Percentiles rank a stretch among this genome's conserved stretches.
phyloP scores from a whole-genome alignment of 2,113 vertebrate species.

The Chrysochloris asiatica region DNA sequence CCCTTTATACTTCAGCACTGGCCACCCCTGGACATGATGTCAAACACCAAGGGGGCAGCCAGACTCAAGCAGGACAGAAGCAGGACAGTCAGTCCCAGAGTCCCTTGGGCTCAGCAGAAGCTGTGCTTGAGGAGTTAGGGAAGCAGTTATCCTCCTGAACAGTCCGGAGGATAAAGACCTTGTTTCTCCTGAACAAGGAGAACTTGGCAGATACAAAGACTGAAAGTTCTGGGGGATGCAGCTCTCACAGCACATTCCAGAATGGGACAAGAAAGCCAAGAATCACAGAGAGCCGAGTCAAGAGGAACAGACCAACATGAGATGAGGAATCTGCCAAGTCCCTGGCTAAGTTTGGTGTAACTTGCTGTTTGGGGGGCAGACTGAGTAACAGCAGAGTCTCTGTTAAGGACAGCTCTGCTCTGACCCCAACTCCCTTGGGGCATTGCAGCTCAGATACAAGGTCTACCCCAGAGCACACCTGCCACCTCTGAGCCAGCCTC shows the following conservation, averaged over 20 bases:
- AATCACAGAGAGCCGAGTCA: too few species aligned
- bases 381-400: too few species aligned
- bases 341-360: too few species aligned
- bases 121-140: not conserved
- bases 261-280: too few species aligned
- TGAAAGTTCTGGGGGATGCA: not conserved
- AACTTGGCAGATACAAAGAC: not conserved
- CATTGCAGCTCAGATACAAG: too few species aligned
- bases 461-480: too few species aligned
- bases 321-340: not conserved
- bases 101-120: not conserved
- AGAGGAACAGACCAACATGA: not conserved
- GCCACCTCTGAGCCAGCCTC: too few species aligned
- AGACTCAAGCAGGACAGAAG: not conserved
- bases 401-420: too few species aligned
- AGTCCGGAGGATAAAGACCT: not conserved
- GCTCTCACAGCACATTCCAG: too few species aligned
- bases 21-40: not conserved
- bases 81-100: not conserved
- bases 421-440: too few species aligned
- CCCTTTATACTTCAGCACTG: not conserved
- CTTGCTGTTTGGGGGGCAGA: too few species aligned
- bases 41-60: not conserved
- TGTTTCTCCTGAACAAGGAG: not conserved
- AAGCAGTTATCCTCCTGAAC: not conserved